Conservation (phyloP, 2,113 vertebrate genomes). For the Gobius niger region DNA sequence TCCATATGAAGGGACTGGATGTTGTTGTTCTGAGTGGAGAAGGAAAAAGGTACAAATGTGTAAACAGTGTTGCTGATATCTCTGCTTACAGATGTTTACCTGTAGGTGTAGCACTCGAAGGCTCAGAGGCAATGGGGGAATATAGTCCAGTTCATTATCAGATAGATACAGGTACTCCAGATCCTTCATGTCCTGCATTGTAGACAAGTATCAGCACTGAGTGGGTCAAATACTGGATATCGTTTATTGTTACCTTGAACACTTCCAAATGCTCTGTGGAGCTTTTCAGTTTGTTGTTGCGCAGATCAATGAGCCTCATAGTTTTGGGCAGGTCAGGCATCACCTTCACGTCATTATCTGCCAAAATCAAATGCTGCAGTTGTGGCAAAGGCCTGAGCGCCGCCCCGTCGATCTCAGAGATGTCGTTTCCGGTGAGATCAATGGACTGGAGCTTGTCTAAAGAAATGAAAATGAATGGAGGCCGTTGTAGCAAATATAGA, state of each 20-base stretch:
- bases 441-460: slow-evolving; percentile 79
- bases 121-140: slow-evolving; percentile 78
- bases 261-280: slow-evolving; percentile 63
- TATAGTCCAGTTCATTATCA: slow-evolving; percentile 77
- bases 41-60: background rate
- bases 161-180: slow-evolving; percentile 83
- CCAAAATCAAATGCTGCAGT: slow-evolving; percentile 79
- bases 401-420: slow-evolving; percentile 64
- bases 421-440: slow-evolving; percentile 80
- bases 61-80: too few relatives aligned
- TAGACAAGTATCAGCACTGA: too few relatives aligned
- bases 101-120: slow-evolving; percentile 82
- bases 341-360: slow-evolving; percentile 70
- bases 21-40: slow-evolving; percentile 77
- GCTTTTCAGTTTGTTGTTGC: slow-evolving; percentile 77
- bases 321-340: slow-evolving; percentile 77
- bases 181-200: slow-evolving; percentile 75
- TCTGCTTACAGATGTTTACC: slow-evolving; percentile 53
- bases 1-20: slow-evolving; percentile 76
- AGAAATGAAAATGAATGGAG: slow-evolving; percentile 4
- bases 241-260: slow-evolving; percentile 69
- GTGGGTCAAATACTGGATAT: too few relatives aligned
- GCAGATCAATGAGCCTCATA: slow-evolving; percentile 71
- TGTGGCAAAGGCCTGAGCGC: slow-evolving; percentile 70
- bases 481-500: background rate